phyloP scores from a whole-genome alignment of 2,888 invertebrate species.

The Pinctada fucata region DNA sequence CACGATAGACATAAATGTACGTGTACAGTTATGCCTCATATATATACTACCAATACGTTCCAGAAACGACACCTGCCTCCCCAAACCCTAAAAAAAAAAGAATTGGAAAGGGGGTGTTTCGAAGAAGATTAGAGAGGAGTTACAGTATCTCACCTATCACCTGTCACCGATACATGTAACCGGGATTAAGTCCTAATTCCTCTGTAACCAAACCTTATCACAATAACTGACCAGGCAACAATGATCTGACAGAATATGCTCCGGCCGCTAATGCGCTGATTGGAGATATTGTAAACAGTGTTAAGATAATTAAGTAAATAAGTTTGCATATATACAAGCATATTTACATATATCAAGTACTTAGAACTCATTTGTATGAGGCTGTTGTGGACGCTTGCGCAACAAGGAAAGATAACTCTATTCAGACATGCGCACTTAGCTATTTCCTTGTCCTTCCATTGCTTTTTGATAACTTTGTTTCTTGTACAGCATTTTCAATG shows the following conservation, averaged over 20 bases:
- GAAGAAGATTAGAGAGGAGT: too few species aligned
- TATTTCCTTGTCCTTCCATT: too few species aligned
- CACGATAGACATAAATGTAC: too few species aligned
- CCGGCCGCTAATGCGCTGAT: background rate
- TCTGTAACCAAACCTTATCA: background rate
- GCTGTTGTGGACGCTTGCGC: background rate
- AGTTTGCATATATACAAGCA: constrained; percentile 13
- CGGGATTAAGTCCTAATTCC: background rate
- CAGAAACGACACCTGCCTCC: too few species aligned
- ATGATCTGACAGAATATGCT: background rate
- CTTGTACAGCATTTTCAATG: too few species aligned
- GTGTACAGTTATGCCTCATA: too few species aligned
- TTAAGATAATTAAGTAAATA: constrained; percentile 22
- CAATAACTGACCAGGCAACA: background rate
- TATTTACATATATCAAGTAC: background rate
- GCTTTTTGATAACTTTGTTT: too few species aligned
- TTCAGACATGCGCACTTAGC: too few species aligned
- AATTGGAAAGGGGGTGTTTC: too few species aligned
- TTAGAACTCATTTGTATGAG: background rate
- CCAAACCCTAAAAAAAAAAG: too few species aligned
- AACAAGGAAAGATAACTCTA: background rate
- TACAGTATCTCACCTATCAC: background rate
- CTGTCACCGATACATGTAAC: background rate
- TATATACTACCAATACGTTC: too few species aligned
- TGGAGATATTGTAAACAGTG: constrained; percentile 7